Evolutionary conservation across 2,888 invertebrate genomes (phyloP).

Genomic region (Tenodera sinensis): DNA sequence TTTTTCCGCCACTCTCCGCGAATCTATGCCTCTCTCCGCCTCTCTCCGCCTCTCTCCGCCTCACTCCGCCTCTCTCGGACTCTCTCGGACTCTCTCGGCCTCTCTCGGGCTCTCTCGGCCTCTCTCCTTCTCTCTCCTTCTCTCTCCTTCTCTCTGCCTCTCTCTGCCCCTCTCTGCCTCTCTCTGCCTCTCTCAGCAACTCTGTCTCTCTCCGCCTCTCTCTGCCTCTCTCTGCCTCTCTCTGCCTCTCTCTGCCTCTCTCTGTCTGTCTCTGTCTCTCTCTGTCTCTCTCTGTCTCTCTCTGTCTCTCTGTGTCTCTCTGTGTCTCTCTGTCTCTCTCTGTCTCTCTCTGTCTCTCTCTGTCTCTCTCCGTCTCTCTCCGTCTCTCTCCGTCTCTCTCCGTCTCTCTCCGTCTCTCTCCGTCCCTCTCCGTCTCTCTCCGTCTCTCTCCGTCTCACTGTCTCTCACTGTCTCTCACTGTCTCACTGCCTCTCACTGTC

Average conservation of each 20-base stretch:
- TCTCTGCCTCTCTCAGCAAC: background rate
- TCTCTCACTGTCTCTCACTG: background rate
- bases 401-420: background rate
- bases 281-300: too few relatives aligned
- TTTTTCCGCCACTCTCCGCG: too few relatives aligned
- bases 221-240: background rate
- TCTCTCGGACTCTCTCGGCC: too few relatives aligned
- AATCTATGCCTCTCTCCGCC: too few relatives aligned
- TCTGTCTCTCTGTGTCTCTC: background rate
- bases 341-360: background rate
- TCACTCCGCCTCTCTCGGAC: too few relatives aligned
- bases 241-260: background rate
- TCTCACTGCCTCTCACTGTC: background rate
- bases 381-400: background rate
- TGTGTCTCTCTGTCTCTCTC: background rate
- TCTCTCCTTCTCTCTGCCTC: too few relatives aligned
- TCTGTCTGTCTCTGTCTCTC: background rate
- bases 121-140: too few relatives aligned
- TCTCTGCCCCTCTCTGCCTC: too few relatives aligned
- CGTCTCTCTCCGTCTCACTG: background rate
- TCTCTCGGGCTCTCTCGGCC: too few relatives aligned
- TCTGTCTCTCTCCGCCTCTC: background rate
- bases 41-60: too few relatives aligned
- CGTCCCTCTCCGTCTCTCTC: background rate
- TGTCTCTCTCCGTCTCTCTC: background rate